phyloP scores from a whole-genome alignment of 2,797 vertebrate genomes.

The Oreochromis grahami region DNA sequence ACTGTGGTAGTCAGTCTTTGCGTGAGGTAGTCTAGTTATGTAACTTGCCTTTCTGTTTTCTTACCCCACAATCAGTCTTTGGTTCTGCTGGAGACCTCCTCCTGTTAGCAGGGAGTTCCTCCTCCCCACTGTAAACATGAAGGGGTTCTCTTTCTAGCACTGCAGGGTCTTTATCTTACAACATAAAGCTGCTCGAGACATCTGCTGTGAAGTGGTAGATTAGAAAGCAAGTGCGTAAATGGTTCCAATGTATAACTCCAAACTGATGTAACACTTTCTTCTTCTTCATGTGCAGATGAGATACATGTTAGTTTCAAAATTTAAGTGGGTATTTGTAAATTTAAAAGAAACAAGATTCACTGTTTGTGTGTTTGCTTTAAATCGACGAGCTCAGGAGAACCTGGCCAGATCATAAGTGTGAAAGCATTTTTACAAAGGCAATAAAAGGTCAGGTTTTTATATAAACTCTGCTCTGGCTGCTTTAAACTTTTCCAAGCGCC shows the following conservation, averaged over 20 bases:
- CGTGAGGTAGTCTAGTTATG: not conserved
- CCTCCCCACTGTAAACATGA: not conserved
- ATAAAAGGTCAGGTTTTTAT: accelerated
- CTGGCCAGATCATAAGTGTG: not conserved
- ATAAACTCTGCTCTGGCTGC: not conserved
- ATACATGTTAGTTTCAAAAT: accelerated
- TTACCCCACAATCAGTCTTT: not conserved
- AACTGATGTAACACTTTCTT: not conserved
- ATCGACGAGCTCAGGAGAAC: not conserved
- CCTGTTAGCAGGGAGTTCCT: not conserved
- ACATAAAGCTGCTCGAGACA: not conserved
- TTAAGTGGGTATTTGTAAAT: not conserved
- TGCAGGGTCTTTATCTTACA: not conserved
- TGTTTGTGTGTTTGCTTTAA: not conserved
- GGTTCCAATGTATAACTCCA: not conserved
- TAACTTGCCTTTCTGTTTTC: not conserved
- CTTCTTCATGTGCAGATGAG: not conserved
- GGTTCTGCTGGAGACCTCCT: not conserved
- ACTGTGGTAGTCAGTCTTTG: not conserved
- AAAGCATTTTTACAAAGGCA: not conserved
- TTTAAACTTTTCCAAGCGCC: not conserved
- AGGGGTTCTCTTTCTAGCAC: not conserved
- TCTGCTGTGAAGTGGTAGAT: not conserved
- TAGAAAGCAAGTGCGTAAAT: not conserved
- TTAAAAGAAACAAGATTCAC: not conserved